Conservation (phyloP, 1,140 invertebrate genomes). For the Andricus grossulariae region DNA sequence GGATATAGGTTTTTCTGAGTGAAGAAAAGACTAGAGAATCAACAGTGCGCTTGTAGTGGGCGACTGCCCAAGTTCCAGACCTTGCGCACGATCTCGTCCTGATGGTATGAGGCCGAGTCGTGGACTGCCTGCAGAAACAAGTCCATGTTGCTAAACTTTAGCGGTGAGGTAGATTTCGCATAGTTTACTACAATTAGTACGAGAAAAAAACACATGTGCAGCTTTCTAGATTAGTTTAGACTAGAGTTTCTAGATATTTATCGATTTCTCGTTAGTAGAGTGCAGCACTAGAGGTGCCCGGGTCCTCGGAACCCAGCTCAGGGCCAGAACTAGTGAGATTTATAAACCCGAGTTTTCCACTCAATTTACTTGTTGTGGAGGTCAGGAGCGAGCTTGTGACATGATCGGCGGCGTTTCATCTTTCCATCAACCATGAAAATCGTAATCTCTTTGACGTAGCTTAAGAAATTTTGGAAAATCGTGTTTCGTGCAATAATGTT, state of each 20-base stretch:
- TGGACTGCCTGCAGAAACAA: constrained; percentile 40
- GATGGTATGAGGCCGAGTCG: no score
- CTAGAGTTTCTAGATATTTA: constrained; percentile 54
- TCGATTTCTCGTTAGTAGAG: constrained; percentile 53
- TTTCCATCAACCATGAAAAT: no score
- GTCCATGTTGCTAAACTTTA: constrained; percentile 65
- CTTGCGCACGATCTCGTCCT: no score
- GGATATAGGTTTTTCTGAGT: no score
- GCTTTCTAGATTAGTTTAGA: constrained; percentile 48
- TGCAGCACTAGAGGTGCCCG: constrained; percentile 45
- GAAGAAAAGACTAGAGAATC: no score
- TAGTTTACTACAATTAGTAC: constrained; percentile 57
- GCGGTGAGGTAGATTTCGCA: constrained; percentile 54
- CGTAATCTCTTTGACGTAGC: no score
- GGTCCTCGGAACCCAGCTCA: constrained; percentile 12
- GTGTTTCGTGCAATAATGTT: no score
- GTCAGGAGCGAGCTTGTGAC: neutral
- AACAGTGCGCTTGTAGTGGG: no score
- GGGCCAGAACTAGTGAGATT: constrained; percentile 36
- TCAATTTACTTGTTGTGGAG: constrained; percentile 35
- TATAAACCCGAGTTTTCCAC: constrained; percentile 21
- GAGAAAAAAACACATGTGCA: constrained; percentile 46
- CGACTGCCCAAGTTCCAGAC: no score
- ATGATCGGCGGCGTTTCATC: constrained; percentile 37
- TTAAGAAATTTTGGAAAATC: no score